Evolutionary conservation across 92 coral and sea anemone species (phyloP).

Genomic region (Epizoanthus illoricatus): DNA sequence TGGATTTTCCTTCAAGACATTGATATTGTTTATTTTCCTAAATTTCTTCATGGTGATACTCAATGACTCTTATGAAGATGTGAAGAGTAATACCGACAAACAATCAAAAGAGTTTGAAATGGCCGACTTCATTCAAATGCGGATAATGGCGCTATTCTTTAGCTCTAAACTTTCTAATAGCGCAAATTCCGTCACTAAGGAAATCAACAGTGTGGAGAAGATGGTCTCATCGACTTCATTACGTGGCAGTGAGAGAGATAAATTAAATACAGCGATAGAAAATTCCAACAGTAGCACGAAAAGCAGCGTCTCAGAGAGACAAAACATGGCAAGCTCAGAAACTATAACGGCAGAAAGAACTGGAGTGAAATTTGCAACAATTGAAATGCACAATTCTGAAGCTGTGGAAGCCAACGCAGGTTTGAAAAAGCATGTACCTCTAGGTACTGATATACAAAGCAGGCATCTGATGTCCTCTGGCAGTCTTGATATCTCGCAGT

Average conservation of each 20-base stretch:
- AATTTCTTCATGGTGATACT: constrained; percentile 80
- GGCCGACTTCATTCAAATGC: constrained; percentile 69
- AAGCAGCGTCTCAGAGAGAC: not conserved
- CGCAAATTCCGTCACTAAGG: not conserved
- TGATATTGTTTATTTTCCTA: constrained; percentile 72
- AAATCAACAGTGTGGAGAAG: not conserved
- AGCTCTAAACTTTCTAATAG: not conserved
- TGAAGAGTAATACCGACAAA: constrained; percentile 52
- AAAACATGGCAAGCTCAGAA: not conserved
- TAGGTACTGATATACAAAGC: not conserved
- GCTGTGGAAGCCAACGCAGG: not conserved
- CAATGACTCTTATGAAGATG: constrained; percentile 72
- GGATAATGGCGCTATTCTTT: constrained; percentile 54
- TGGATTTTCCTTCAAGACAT: constrained; percentile 59
- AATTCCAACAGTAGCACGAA: not conserved
- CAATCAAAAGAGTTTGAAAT: constrained; percentile 67
- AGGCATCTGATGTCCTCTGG: not conserved
- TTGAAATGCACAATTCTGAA: not conserved
- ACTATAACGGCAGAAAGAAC: not conserved
- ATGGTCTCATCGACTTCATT: not conserved
- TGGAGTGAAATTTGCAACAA: not conserved
- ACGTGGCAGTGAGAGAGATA: not conserved
- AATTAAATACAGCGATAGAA: too few relatives aligned
- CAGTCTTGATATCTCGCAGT: not conserved
- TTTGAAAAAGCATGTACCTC: not conserved